Percentiles rank a stretch among this genome's conserved stretches.
phyloP scores from a whole-genome alignment of 2,113 vertebrate genomes.

The Nycticorax nycticorax region DNA sequence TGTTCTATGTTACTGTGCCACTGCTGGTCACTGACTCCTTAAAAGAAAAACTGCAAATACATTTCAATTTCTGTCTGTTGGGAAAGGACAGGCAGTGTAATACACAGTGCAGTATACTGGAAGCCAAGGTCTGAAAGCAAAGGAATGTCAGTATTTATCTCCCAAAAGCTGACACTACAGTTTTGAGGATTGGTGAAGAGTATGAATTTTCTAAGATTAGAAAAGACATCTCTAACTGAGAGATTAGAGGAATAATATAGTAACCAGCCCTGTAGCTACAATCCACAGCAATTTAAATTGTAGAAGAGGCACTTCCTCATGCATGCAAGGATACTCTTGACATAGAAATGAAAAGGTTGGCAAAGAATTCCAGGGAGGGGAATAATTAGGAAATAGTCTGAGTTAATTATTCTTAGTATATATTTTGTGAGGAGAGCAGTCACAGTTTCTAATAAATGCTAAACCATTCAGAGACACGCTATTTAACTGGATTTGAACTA shows the following conservation, averaged over 20 bases:
- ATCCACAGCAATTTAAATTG: not conserved
- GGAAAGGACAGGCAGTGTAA: not conserved
- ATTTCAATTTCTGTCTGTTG: not conserved
- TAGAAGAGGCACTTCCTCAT: not conserved
- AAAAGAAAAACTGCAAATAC: not conserved
- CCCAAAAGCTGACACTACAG: not conserved
- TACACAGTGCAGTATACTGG: not conserved
- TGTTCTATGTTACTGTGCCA: not conserved
- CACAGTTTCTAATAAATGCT: not conserved
- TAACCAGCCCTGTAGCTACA: not conserved
- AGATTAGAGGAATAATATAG: not conserved
- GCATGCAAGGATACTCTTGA: not conserved
- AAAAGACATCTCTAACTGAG: not conserved
- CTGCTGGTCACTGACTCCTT: not conserved
- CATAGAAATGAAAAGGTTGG: not conserved
- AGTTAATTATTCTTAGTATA: not conserved
- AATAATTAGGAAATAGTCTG: not conserved
- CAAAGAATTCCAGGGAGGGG: not conserved
- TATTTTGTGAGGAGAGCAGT: not conserved
- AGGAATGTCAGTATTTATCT: not conserved
- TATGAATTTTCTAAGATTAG: constrained; percentile 5
- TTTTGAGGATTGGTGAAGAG: not conserved
- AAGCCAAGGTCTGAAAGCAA: not conserved
- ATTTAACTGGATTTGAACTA: not conserved
- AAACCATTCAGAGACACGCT: not conserved